These are phyloP conservation scores for Trematocara caparti DNA, from an alignment of 2,797 vertebrate genomes.

Conservation along the genomic window DNA sequence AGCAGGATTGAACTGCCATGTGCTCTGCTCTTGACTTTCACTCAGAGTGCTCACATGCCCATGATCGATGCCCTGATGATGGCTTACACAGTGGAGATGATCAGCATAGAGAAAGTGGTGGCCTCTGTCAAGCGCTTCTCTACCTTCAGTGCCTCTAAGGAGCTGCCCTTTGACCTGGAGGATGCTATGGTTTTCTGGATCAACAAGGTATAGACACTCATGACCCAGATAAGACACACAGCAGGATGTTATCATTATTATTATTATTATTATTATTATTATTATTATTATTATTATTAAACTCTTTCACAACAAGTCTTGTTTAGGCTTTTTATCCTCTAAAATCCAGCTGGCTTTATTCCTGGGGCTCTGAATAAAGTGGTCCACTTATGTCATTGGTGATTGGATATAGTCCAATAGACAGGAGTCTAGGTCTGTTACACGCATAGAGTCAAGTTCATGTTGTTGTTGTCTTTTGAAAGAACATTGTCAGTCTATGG, in stretches of 20 bases:
- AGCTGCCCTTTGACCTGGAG: constrained; percentile 95
- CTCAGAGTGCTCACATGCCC: constrained; percentile 92
- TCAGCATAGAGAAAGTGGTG: constrained; percentile 98
- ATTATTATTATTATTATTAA: not conserved
- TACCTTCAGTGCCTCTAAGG: constrained; percentile 96
- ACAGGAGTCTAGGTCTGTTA: not conserved
- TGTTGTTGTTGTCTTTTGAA: constrained; percentile 7
- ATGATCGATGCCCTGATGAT: constrained; percentile 99
- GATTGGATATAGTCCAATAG: not conserved
- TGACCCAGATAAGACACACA: not conserved
- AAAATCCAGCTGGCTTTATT: not conserved
- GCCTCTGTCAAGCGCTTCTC: constrained; percentile 95
- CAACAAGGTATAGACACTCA: constrained; percentile 85
- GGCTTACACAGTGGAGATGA: constrained; percentile 98
- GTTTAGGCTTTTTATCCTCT: not conserved
- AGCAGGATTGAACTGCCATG: not conserved
- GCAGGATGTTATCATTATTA: not conserved
- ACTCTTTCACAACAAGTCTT: not conserved
- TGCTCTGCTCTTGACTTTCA: not conserved
- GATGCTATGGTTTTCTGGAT: constrained; percentile 99
- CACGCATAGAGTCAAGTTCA: not conserved
- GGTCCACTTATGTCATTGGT: not conserved
- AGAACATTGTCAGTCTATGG: not conserved
- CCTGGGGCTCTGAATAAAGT: not conserved
- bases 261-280: not conserved